Evolutionary conservation across 1,140 invertebrate genomes (phyloP).

Genomic region (Acromyrmex echinatior): DNA sequence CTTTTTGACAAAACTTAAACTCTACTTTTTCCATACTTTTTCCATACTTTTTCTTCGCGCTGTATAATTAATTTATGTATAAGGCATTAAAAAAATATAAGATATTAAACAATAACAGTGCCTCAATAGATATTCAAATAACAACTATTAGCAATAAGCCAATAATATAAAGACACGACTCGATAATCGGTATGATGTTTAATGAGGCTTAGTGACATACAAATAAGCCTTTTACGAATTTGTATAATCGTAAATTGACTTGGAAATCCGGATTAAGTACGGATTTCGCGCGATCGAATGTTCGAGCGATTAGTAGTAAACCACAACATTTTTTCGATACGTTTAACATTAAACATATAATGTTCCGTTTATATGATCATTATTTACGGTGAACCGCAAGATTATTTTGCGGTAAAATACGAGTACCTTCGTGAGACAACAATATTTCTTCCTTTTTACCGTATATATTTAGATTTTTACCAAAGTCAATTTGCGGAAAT

Average conservation of each 20-base stretch:
- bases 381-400: neutral
- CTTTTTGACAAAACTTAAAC: neutral
- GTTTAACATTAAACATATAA: neutral
- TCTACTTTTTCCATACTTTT: too few relatives aligned
- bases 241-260: conserved; percentile 31
- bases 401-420: neutral
- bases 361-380: neutral
- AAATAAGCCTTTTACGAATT: neutral
- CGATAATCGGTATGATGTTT: neutral
- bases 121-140: too few relatives aligned
- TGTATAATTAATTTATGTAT: too few relatives aligned
- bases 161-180: neutral
- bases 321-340: neutral
- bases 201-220: conserved; percentile 4
- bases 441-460: neutral
- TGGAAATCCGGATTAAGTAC: conserved; percentile 3
- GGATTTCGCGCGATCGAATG: neutral
- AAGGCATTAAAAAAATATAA: too few relatives aligned
- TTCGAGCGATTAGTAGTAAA: neutral
- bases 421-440: neutral
- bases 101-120: too few relatives aligned
- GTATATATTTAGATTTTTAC: neutral
- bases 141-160: too few relatives aligned
- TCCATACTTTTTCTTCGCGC: too few relatives aligned
- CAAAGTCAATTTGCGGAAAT: neutral